Evolutionary conservation across 2,888 invertebrate genomes (phyloP).

Genomic region (Tortrix viridana): DNA sequence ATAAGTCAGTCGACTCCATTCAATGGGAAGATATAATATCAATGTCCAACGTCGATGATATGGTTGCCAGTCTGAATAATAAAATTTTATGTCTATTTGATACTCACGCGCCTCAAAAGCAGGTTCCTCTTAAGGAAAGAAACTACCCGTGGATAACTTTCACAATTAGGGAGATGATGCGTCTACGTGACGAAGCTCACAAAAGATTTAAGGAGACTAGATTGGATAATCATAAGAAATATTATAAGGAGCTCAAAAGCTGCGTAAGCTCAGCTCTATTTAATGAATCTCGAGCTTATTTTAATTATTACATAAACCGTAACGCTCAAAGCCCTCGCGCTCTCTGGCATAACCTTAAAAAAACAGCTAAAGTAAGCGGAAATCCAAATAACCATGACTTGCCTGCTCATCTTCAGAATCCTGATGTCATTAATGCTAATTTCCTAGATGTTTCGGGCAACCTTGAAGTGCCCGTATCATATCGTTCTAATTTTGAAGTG

Average conservation of each 20-base stretch:
- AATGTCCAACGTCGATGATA: neutral
- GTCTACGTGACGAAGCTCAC: neutral
- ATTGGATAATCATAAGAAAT: neutral
- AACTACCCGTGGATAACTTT: slow-evolving; percentile 1
- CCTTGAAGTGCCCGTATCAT: neutral
- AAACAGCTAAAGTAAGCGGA: neutral
- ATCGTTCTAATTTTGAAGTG: neutral
- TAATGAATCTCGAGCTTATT: slow-evolving; percentile 15
- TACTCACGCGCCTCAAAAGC: neutral
- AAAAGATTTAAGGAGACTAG: neutral
- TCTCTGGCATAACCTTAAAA: slow-evolving; percentile 13
- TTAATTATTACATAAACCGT: slow-evolving; percentile 12
- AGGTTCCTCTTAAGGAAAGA: neutral
- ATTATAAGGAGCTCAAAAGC: slow-evolving; percentile 15
- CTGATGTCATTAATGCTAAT: slow-evolving; percentile 8
- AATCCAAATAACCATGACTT: neutral
- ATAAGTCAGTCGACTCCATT: neutral
- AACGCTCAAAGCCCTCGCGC: slow-evolving; percentile 1
- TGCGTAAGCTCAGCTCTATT: neutral
- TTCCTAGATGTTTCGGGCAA: slow-evolving; percentile 14
- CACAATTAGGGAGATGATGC: neutral
- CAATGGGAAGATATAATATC: neutral
- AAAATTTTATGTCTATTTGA: neutral
- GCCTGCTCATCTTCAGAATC: slow-evolving; percentile 17
- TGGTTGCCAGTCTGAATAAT: neutral